A percentile compares a stretch with the other conserved stretches of the same genome.
Evolutionary conservation across 2,113 vertebrate genomes (phyloP).

Genomic region (Chunga burmeisteri): DNA sequence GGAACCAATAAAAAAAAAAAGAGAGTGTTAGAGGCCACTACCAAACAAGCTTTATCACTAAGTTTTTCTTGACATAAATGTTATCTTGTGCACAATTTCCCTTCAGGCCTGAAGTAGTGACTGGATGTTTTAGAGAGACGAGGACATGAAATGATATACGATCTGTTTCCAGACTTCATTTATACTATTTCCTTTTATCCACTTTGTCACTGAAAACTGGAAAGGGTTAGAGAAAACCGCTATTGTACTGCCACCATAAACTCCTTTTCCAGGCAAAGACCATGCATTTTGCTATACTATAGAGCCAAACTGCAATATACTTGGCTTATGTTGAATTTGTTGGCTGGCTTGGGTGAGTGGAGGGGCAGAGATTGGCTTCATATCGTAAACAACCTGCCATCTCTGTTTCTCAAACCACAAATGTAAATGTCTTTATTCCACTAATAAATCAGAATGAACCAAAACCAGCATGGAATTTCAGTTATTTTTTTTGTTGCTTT

Average conservation of each 20-base stretch:
- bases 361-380: not conserved
- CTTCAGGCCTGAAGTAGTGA: not conserved
- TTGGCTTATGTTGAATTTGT: not conserved
- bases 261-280: not conserved
- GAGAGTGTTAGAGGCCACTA: not conserved
- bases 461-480: not conserved
- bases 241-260: not conserved
- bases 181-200: not conserved
- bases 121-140: not conserved
- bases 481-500: not conserved
- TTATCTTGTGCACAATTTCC: not conserved
- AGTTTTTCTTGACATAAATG: not conserved
- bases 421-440: not conserved
- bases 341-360: not conserved
- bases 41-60: not conserved
- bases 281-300: not conserved
- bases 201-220: not conserved
- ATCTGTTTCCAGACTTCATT: not conserved
- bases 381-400: not conserved
- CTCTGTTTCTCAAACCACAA: not conserved
- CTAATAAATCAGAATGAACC: not conserved
- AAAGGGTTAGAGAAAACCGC: not conserved
- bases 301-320: not conserved
- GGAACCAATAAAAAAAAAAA: not conserved
- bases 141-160: fast-evolving